Evolutionary conservation across 2,113 vertebrate species (phyloP).

Genomic region (Struthio camelus): DNA sequence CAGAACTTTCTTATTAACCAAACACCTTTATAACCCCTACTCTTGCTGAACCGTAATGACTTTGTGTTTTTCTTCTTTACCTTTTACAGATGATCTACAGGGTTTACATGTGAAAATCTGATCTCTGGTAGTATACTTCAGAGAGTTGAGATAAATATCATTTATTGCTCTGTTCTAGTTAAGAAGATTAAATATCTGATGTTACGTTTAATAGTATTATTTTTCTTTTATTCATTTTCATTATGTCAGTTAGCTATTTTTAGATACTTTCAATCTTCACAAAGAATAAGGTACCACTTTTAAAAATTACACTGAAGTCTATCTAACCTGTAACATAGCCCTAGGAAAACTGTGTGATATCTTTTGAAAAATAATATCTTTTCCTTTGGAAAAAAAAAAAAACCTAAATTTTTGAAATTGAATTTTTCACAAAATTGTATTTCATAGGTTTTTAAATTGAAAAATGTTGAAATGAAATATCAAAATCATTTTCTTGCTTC

Average conservation of each 20-base stretch:
- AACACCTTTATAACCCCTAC: not conserved
- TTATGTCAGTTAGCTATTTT: not conserved
- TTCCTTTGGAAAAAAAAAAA: not conserved
- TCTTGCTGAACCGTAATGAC: not conserved
- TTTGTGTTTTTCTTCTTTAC: accelerated
- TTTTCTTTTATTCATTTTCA: not conserved
- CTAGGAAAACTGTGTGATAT: not conserved
- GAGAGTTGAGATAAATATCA: not conserved
- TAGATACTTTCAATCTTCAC: not conserved
- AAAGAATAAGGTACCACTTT: not conserved
- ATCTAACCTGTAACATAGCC: not conserved
- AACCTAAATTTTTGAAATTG: not conserved
- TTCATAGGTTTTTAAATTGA: not conserved
- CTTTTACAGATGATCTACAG: not conserved
- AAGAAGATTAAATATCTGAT: not conserved
- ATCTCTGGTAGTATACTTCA: not conserved
- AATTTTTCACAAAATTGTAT: not conserved
- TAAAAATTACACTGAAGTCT: not conserved
- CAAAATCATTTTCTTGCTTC: not conserved
- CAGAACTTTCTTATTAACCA: not conserved
- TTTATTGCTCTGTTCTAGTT: not conserved
- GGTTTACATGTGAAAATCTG: not conserved
- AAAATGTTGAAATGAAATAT: not conserved
- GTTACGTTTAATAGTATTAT: not conserved
- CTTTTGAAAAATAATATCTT: not conserved